Conservation (phyloP, 2,113 vertebrate species). For the Poeciliopsis occidentalis region DNA sequence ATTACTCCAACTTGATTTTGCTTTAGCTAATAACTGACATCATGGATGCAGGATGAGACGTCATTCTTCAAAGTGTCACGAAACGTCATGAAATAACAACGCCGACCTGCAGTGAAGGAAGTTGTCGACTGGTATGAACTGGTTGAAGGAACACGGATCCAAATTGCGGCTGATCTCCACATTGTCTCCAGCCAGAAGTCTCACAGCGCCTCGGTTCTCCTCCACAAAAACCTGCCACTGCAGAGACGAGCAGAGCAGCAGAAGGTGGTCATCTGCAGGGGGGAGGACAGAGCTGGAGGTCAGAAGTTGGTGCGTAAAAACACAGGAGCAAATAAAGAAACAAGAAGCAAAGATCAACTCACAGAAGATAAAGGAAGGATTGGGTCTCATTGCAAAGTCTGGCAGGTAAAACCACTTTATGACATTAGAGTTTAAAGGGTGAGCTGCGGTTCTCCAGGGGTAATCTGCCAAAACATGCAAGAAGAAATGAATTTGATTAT, state of each 20-base stretch:
- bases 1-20: no score
- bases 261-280: conserved; percentile 77
- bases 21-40: not conserved
- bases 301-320: not conserved
- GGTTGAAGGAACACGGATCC: no score
- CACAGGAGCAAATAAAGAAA: not conserved
- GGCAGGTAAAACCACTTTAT: conserved; percentile 84
- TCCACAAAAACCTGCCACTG: conserved; percentile 83
- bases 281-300: conserved; percentile 2
- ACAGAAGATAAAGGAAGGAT: conserved; percentile 81
- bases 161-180: conserved; percentile 76
- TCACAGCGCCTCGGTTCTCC: conserved; percentile 71
- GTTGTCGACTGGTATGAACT: conserved; percentile 75
- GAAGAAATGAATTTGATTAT: not conserved
- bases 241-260: conserved; percentile 81
- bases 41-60: not conserved
- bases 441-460: conserved; percentile 76
- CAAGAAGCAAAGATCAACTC: conserved; percentile 40
- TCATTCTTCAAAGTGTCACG: not conserved
- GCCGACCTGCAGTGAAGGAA: conserved; percentile 73
- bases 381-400: conserved; percentile 79
- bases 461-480: conserved; percentile 71
- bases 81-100: not conserved
- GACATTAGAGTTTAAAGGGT: conserved; percentile 77
- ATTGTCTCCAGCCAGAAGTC: conserved; percentile 74